Evolutionary conservation across 2,888 invertebrate genomes (phyloP), one percentile per base, ranked within the genome.

Genomic region (Trypoxylon attenuatum): DNA sequence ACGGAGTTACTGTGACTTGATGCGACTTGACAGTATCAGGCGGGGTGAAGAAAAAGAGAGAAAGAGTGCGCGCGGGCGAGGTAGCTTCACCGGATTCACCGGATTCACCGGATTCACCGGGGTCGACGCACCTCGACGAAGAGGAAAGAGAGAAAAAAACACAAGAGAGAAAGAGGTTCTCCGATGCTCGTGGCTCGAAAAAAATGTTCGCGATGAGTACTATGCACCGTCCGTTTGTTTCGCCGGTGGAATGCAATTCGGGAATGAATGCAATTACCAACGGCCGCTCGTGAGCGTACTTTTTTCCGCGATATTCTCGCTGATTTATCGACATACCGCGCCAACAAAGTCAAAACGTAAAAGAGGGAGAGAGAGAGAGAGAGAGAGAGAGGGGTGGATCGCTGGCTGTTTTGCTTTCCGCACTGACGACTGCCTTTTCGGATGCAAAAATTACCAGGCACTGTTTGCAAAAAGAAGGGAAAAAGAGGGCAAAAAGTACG

Each of bases 381-480:
- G 23, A 16, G 15, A 5, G n/a, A n/a, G n/a, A n/a, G n/a, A n/a
- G n/a, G n/a, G n/a, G n/a, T n/a, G n/a, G n/a, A n/a, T n/a, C n/a
- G n/a, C n/a, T n/a, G n/a, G 6, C 15, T 10, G 19, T 25, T 18
- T 19, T 1, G 50, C 61, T 42, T 47, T 52, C 52, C 54, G 27
- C 51, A 51, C 51, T 33, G 22, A 33, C 51, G 46, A 27, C 22
- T 65, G 55, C 61, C 61, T 65, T 38, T 47, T 8, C 47, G 62
- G 47, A 62, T 56, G n/a, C n/a, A 55, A 47, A 65, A 65, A 65
- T 66, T 63, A 56, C 63, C 45, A 22, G 13, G 56, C n/a, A 56
- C n/a, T n/a, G n/a, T n/a, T 52, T 62, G 49, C 43, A 27, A 23
- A 23, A 53, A 25, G 16, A 39, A 39, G 23, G 23, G 22, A 50